Base-by-base conservation (phyloP, 2,113 vertebrate species). In the Plectropomus leopardus region DNA sequence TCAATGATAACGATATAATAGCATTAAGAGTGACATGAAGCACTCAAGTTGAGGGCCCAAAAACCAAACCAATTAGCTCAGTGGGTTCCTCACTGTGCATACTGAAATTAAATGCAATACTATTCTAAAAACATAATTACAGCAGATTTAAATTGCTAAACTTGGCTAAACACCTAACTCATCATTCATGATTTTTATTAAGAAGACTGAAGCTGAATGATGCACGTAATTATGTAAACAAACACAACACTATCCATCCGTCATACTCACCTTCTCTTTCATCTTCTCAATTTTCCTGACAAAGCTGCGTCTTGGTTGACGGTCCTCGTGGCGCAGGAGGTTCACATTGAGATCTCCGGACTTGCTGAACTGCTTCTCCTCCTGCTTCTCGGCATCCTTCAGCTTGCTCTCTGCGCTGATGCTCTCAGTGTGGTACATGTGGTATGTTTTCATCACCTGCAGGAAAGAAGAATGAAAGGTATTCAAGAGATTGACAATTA, bases 401-500 rank as follows among this genome's bases (percentile, higher is more conserved):
- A 99, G 96, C 86, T 99, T 99, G 95, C 96, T 98, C 90, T 99
- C 98, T 0, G 98, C 98, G 0, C 97, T 99, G 93, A 98, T 97
- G 92, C 98, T 99, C 85, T 99, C 98, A 0, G 97, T 95, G 0
- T 99, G 98, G 88, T 99, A 99, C 98, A 99, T 99, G 96, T 99
- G 98, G 93, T 99, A 99, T 0, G 98, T 99, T 92, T 99, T 99
- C 98, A 99, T 99, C 92, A 99, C 98, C 98, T 99, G 94, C 40
- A 21, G 4, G 44, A 42, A n/a, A n/a, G n/a, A 24, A 42, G 34
- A 5, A 28, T 21, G 28, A 64, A 11, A 78, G 2, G 58, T 1
- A 26, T 47, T 34, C 8, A 36, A 23, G 14, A 66, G 4, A 24
- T 1, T n/a, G 14, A 23, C 1, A 2, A 14, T 61, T 76, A 17